Evolutionary conservation across 2,888 invertebrate genomes (phyloP).

Genomic region (Hirtodrosophila trivittata): DNA sequence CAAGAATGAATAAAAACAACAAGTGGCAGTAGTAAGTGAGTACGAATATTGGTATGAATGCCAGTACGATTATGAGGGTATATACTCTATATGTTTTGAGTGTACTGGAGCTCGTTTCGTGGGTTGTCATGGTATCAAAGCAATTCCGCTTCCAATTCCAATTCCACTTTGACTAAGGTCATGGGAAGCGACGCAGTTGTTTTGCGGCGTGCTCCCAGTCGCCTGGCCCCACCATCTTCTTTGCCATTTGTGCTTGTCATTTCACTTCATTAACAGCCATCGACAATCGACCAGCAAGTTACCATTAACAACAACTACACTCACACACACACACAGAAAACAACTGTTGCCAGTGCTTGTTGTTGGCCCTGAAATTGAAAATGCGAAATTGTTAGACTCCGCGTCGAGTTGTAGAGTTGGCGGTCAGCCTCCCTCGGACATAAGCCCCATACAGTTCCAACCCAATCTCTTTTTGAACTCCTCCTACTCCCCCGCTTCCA

Average conservation of each 20-base stretch:
- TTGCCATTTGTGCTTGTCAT: slow-evolving; percentile 69
- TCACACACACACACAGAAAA: background rate
- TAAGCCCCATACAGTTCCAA: background rate
- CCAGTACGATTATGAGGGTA: too few relatives aligned
- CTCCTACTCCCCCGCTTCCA: background rate
- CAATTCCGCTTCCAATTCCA: slow-evolving; percentile 60
- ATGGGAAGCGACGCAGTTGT: slow-evolving; percentile 78
- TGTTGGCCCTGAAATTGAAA: slow-evolving; percentile 70
- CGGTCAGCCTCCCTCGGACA: slow-evolving; percentile 47
- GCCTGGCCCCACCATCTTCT: slow-evolving; percentile 19
- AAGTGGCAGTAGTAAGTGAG: background rate
- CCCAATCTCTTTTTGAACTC: background rate
- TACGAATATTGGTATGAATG: too few relatives aligned
- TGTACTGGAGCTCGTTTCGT: slow-evolving; percentile 20
- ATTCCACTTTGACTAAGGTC: slow-evolving; percentile 73
- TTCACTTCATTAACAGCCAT: slow-evolving; percentile 63
- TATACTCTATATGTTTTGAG: too few relatives aligned
- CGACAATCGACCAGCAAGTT: slow-evolving; percentile 54
- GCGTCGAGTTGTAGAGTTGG: slow-evolving; percentile 40
- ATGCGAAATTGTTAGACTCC: slow-evolving; percentile 59
- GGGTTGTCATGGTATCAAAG: slow-evolving; percentile 58
- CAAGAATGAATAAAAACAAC: background rate
- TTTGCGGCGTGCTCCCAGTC: slow-evolving; percentile 35
- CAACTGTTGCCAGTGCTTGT: slow-evolving; percentile 66
- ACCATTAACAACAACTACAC: slow-evolving; percentile 45